phyloP scores from a whole-genome alignment of 2,888 invertebrate genomes.

The Eucriotettix oculatus region DNA sequence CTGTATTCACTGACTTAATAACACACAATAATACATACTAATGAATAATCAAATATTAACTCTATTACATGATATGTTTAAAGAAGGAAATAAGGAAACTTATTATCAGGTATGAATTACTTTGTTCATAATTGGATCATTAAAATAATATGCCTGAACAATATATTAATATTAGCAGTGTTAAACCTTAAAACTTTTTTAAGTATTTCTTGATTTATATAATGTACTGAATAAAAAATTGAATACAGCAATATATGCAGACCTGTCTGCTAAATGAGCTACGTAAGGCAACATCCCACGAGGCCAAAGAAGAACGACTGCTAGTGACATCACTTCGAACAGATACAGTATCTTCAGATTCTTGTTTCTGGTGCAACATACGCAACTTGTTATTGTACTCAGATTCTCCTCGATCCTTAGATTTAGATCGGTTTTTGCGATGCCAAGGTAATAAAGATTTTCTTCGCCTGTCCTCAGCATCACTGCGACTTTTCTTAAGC shows the following conservation, averaged over 20 bases:
- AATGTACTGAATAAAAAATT: neutral
- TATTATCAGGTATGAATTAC: no score
- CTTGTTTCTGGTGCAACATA: slow-evolving; percentile 24
- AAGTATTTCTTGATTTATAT: neutral
- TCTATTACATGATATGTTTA: no score
- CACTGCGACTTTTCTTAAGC: slow-evolving; percentile 69
- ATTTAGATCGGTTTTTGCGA: slow-evolving; percentile 44
- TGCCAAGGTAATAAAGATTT: slow-evolving; percentile 84
- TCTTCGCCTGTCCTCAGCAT: slow-evolving; percentile 75
- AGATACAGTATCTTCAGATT: slow-evolving; percentile 29
- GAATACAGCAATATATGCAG: neutral
- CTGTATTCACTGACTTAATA: no score
- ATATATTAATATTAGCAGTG: no score
- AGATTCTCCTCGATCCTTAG: slow-evolving; percentile 27
- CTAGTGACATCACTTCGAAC: slow-evolving; percentile 31
- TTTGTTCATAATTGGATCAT: no score
- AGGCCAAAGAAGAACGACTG: slow-evolving; percentile 41
- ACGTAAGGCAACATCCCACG: slow-evolving; percentile 36
- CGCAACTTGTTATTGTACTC: slow-evolving; percentile 29
- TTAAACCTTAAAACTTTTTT: neutral
- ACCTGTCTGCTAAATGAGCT: slow-evolving; percentile 28
- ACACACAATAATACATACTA: no score
- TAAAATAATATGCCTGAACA: no score
- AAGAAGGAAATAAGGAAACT: no score
- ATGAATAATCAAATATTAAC: no score